Evolutionary conservation across 92 coral and sea anemone genomes (phyloP).

Genomic region (Paragorgia papillata): DNA sequence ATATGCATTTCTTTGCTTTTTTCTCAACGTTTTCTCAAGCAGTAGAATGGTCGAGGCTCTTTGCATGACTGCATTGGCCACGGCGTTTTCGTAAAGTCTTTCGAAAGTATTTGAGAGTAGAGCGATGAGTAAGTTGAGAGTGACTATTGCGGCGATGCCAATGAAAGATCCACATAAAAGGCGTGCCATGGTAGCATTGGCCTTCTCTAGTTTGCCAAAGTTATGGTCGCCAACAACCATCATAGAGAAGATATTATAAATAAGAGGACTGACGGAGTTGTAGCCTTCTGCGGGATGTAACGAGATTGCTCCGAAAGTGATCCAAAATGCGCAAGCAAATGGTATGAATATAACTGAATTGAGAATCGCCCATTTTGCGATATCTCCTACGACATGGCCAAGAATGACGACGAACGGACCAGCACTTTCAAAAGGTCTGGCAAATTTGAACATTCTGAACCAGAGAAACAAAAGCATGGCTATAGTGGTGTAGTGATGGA

Average conservation of each 20-base stretch:
- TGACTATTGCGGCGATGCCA: slow-evolving; percentile 81
- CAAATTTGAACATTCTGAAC: slow-evolving; percentile 67
- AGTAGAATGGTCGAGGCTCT: slow-evolving; percentile 79
- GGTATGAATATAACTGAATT: slow-evolving; percentile 59
- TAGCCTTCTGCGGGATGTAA: slow-evolving; percentile 59
- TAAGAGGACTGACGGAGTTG: slow-evolving; percentile 34
- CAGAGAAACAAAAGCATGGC: slow-evolving; percentile 66
- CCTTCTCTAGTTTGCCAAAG: slow-evolving; percentile 43
- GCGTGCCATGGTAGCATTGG: slow-evolving; percentile 56
- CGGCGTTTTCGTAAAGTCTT: slow-evolving; percentile 90
- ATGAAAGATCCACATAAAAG: slow-evolving; percentile 90
- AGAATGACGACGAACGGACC: slow-evolving; percentile 74
- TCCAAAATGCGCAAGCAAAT: slow-evolving; percentile 66
- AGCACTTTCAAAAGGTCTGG: slow-evolving; percentile 63
- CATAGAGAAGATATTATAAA: slow-evolving; percentile 55
- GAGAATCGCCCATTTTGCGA: slow-evolving; percentile 61
- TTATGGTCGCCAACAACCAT: slow-evolving; percentile 61
- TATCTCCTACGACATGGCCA: slow-evolving; percentile 57
- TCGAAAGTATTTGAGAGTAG: slow-evolving; percentile 94
- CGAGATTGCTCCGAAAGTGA: slow-evolving; percentile 60
- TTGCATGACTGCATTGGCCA: slow-evolving; percentile 97
- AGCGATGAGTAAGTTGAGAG: slow-evolving; percentile 89
- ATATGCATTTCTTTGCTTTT: slow-evolving; percentile 60
- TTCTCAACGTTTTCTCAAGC: slow-evolving; percentile 68
- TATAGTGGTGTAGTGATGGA: slow-evolving; percentile 69